A percentile compares a stretch with the other conserved stretches of the same genome.
Conservation (phyloP, 2,888 invertebrate genomes). For the Pristionchus entomophagus region DNA sequence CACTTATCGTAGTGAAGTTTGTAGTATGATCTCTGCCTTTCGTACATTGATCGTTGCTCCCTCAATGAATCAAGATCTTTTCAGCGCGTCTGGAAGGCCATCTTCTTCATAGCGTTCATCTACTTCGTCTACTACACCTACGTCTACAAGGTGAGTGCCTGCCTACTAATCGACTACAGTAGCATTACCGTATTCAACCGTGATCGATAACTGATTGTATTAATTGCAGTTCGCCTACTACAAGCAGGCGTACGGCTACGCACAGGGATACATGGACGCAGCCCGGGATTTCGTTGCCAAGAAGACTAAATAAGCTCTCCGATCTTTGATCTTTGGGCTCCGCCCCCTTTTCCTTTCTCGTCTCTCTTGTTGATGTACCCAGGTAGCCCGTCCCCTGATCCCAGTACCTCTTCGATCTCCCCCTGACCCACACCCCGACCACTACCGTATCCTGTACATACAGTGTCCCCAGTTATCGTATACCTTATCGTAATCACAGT, state of each 20-base stretch:
- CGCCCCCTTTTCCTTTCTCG: neutral
- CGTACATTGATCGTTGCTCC: neutral
- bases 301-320: slow-evolving; percentile 25
- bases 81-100: neutral
- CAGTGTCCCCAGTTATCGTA: neutral
- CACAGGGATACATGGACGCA: slow-evolving; percentile 30
- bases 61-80: neutral
- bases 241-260: slow-evolving; percentile 40
- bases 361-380: neutral
- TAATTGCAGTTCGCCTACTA: slow-evolving; percentile 42
- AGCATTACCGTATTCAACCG: neutral
- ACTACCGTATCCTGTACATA: slow-evolving; percentile 11
- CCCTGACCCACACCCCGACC: neutral
- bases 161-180: neutral
- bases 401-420: slow-evolving; percentile 33
- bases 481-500: neutral
- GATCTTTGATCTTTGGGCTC: neutral
- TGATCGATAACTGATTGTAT: neutral
- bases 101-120: neutral
- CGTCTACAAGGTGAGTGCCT: slow-evolving; percentile 13
- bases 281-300: slow-evolving; percentile 19
- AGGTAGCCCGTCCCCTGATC: neutral
- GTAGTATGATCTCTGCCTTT: neutral
- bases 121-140: slow-evolving; percentile 28
- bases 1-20: neutral